Base-by-base conservation (phyloP, 2,113 vertebrate species). In the Fulmarus glacialis region DNA sequence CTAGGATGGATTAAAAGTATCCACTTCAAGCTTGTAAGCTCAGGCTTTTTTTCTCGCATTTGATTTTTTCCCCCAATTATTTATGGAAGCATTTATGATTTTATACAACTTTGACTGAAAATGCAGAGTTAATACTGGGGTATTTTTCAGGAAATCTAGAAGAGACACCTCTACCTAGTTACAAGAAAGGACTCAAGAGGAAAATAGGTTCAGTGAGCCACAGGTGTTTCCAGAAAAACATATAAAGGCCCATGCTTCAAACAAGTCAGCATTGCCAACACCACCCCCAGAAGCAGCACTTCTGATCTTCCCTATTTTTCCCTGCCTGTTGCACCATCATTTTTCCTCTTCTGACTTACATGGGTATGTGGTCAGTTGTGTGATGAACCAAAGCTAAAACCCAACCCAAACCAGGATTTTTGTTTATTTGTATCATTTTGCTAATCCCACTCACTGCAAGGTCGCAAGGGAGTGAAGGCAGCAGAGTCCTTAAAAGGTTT, bases 361-460 rank as follows among this genome's bases (percentile, higher is more conserved):
- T 2, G 12, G 9, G 3, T 17, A 14, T 6, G 26, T 12, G 11
- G 48, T 23, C 0, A 1, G 50, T 12, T 1, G 0, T 4, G 15
- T 13, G 72, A 66, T 3, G n/a, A 90, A 77, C 18, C 53, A 80
- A 66, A 80, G 67, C 36, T 15, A 86, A 75, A 77, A 45, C 12
- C 5, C 74, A 92, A 47, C 24, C 16, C 12, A 87, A 68, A 52
- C 11, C 27, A 85, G 15, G 6, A 32, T 14, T 93, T 87, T 67
- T 82, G 38, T 55, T 82, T 21, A 45, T 74, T 67, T 67, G 70
- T 15, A 78, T 36, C 15, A 67, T 48, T 78, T 53, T 93, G 72
- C 42, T 58, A 82, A 32, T 32, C 19, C n/a, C 20, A 24, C 42
- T 52, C 12, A 14, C 29, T 22, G 23, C 0, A 0, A 64, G 29